Conservation (phyloP, 2,797 vertebrate species). For the Lophotriccus pileatus region DNA sequence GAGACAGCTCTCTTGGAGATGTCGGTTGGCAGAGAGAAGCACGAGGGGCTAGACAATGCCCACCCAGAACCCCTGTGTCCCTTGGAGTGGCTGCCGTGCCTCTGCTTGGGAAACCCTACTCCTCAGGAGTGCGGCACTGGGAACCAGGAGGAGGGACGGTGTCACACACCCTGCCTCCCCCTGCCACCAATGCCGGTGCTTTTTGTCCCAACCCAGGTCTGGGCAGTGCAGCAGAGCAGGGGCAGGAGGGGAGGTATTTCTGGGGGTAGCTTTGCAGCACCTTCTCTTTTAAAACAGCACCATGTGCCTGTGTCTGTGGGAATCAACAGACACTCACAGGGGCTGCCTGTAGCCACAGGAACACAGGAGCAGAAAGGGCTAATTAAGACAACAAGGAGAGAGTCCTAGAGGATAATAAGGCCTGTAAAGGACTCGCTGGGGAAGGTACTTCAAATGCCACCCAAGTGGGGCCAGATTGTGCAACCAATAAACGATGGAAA, state of each 20-base stretch:
- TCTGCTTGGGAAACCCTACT: not conserved
- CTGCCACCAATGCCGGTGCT: accelerated
- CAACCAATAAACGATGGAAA: accelerated
- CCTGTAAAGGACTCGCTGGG: conserved; percentile 8
- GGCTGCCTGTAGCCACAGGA: not conserved
- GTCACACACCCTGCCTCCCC: not conserved
- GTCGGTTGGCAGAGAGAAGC: accelerated
- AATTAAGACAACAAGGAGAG: conserved; percentile 40
- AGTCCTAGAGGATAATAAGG: conserved; percentile 18
- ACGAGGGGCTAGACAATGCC: accelerated
- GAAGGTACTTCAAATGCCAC: not conserved
- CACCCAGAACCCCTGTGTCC: accelerated
- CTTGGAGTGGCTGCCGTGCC: not conserved
- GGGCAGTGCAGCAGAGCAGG: accelerated
- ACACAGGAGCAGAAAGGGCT: not conserved
- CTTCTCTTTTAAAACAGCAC: not conserved
- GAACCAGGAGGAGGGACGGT: not conserved
- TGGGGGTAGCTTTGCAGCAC: not conserved
- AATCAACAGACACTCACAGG: not conserved
- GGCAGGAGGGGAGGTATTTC: not conserved
- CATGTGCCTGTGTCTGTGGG: not conserved
- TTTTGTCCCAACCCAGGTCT: no score
- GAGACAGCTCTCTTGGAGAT: not conserved
- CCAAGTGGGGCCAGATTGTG: not conserved
- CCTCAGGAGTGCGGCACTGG: not conserved